These are phyloP conservation scores for Benthosema pterotum DNA, from an alignment of 2,797 vertebrate species.

Conservation along the genomic window DNA sequence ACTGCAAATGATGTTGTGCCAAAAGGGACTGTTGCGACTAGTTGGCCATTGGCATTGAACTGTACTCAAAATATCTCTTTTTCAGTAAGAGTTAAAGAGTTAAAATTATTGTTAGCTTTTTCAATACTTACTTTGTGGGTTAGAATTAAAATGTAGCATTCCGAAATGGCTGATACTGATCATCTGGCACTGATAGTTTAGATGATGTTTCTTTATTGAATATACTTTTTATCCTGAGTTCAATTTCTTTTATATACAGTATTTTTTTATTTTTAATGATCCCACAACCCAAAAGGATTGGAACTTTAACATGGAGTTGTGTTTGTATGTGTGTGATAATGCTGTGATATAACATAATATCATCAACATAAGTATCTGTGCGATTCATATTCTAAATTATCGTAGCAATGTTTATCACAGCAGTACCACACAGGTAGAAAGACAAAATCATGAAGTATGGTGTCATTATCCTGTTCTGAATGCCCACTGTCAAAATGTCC, in stretches of 20 bases:
- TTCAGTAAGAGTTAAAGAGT: background rate
- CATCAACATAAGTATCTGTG: constrained; percentile 6
- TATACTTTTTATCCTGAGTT: too few relatives aligned
- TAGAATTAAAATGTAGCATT: background rate
- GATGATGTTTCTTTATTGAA: background rate
- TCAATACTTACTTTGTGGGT: background rate
- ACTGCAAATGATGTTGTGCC: background rate
- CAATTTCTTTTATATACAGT: too few relatives aligned
- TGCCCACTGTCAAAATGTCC: background rate
- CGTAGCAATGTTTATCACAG: constrained; percentile 38
- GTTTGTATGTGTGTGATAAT: constrained; percentile 50
- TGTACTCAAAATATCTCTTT: background rate
- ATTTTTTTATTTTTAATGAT: background rate
- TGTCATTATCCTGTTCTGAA: background rate
- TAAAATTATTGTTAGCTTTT: constrained; percentile 4
- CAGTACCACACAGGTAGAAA: constrained; percentile 50
- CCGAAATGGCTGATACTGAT: background rate
- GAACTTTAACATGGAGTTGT: constrained; percentile 57
- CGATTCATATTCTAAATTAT: background rate
- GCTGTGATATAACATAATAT: constrained; percentile 42
- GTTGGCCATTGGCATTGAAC: constrained; percentile 12
- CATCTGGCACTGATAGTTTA: background rate
- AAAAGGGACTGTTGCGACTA: constrained; percentile 22
- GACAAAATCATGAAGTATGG: constrained; percentile 46
- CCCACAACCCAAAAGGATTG: constrained; percentile 33